A percentile compares a stretch with the other conserved stretches of the same genome.
phyloP scores from a whole-genome alignment of 1,140 invertebrate genomes.

The Scylla paramamosain region DNA sequence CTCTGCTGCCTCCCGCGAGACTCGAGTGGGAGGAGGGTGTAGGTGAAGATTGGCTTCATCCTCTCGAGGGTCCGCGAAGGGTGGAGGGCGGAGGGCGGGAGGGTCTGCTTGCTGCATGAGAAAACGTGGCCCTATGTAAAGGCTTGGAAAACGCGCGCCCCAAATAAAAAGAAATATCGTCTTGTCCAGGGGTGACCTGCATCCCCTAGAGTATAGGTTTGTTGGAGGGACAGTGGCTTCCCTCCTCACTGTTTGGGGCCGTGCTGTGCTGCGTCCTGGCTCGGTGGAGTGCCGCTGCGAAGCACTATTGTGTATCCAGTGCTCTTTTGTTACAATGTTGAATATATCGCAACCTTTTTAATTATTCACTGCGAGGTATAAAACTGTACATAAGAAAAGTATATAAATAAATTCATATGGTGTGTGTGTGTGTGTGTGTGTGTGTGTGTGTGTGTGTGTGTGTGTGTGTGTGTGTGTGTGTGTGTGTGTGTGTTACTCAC shows the following conservation, averaged over 20 bases:
- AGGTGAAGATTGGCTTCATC: neutral
- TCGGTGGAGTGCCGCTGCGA: no score
- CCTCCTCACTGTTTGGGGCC: no score
- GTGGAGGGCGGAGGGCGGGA: neutral
- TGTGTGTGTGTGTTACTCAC: neutral
- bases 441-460: neutral
- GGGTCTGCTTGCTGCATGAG: neutral
- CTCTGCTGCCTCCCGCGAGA: neutral
- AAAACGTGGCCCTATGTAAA: neutral
- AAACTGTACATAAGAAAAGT: neutral
- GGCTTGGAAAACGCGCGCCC: neutral
- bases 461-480: neutral
- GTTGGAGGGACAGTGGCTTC: no score
- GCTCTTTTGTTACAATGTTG: no score
- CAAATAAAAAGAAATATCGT: neutral
- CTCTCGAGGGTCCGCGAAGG: neutral
- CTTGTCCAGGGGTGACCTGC: no score
- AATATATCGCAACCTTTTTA: no score
- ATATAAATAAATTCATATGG: neutral
- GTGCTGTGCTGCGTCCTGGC: no score
- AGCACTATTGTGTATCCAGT: no score
- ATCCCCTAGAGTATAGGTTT: no score
- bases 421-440: neutral
- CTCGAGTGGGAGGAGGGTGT: neutral
- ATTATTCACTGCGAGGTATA: no score